Percentiles rank a stretch among this genome's conserved stretches.
These are phyloP conservation scores for Lamellibrachia columna DNA, from an alignment of 2,888 invertebrate genomes.

Conservation along the genomic window DNA sequence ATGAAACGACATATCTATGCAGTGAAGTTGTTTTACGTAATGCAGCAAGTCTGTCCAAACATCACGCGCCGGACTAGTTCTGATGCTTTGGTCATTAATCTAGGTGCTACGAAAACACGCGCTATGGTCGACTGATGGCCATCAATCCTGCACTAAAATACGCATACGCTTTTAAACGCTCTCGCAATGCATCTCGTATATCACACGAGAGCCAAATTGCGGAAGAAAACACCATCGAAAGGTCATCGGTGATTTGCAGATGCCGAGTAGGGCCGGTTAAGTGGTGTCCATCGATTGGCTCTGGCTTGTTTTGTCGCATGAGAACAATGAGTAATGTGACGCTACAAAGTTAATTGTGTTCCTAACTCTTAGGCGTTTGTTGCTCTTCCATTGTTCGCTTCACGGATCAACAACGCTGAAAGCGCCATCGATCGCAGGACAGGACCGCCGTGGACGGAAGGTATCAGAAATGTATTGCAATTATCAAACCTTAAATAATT, in stretches of 20 bases:
- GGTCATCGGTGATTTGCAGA: slow-evolving; percentile 5
- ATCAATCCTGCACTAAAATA: background rate
- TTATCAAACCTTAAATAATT: background rate
- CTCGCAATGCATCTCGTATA: background rate
- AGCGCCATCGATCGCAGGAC: background rate
- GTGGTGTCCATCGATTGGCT: background rate
- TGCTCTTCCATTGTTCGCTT: background rate
- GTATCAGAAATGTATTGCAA: background rate
- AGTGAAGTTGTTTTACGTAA: background rate
- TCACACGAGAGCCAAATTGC: background rate
- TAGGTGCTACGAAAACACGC: background rate
- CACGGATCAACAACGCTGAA: background rate
- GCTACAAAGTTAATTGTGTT: background rate
- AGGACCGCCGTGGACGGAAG: background rate
- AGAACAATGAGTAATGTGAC: background rate
- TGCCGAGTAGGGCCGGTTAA: background rate
- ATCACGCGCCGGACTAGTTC: background rate
- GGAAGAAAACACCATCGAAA: background rate
- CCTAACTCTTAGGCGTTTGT: background rate
- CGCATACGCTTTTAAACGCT: background rate
- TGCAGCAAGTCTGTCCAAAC: background rate
- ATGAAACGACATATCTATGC: background rate
- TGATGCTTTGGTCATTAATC: background rate
- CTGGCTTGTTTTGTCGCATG: background rate
- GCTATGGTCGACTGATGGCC: background rate